These are phyloP conservation scores for Pongo pygmaeus DNA, from an alignment of 2,113 vertebrate species.

Conservation along the genomic window DNA sequence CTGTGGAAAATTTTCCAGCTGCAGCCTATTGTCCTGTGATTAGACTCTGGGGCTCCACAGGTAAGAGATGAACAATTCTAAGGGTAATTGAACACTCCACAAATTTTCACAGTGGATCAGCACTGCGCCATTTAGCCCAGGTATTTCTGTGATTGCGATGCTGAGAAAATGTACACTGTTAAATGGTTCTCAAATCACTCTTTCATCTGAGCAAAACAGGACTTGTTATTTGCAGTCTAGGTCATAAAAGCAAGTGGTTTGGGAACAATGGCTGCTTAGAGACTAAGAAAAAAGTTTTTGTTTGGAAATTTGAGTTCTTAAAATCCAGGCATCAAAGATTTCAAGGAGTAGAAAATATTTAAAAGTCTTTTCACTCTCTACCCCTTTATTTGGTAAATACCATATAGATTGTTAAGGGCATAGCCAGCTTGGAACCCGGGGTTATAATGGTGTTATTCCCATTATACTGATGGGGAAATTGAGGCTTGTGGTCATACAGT, in stretches of 20 bases:
- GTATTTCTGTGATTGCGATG: conserved; percentile 19
- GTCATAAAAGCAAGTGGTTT: neutral
- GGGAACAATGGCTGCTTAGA: neutral
- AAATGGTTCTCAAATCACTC: conserved; percentile 28
- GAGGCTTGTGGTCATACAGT: neutral
- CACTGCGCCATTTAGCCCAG: neutral
- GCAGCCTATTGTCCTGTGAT: neutral
- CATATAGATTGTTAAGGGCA: neutral
- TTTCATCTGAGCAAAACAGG: conserved; percentile 22
- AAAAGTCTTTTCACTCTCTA: neutral
- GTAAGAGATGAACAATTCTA: conserved; percentile 34
- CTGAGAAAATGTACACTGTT: conserved; percentile 13
- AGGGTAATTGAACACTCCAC: conserved; percentile 39
- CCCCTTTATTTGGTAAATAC: neutral
- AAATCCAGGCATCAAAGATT: neutral
- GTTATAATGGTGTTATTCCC: neutral
- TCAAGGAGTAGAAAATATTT: neutral
- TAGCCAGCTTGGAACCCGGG: neutral
- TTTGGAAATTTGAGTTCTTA: conserved; percentile 25
- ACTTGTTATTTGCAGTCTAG: conserved; percentile 28
- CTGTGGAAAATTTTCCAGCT: neutral
- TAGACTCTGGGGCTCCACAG: neutral
- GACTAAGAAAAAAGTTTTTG: neutral
- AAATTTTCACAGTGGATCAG: conserved; percentile 26
- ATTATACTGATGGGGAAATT: neutral